These are phyloP conservation scores for Conchocele bisecta DNA, from an alignment of 2,888 invertebrate genomes.

Conservation along the genomic window DNA sequence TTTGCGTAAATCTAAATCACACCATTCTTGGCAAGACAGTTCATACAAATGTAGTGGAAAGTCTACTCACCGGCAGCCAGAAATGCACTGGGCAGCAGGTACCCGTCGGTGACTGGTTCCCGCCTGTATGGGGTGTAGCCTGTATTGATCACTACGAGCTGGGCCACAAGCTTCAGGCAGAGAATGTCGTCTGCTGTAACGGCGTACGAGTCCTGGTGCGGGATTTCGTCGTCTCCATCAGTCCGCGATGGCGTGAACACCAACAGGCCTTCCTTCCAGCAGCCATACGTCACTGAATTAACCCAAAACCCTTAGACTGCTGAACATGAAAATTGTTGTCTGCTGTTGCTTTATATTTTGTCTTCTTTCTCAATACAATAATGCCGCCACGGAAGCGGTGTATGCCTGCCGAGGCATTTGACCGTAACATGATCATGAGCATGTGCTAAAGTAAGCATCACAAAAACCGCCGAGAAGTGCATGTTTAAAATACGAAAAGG, in stretches of 20 bases:
- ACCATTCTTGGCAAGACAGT: too few relatives aligned
- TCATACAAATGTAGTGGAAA: neutral
- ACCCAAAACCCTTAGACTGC: neutral
- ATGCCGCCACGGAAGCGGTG: too few relatives aligned
- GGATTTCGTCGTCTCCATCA: conserved; percentile 47
- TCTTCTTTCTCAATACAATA: too few relatives aligned
- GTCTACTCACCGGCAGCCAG: conserved; percentile 69
- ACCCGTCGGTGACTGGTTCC: conserved; percentile 50
- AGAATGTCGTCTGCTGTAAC: conserved; percentile 75
- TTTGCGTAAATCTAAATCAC: too few relatives aligned
- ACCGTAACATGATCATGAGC: too few relatives aligned
- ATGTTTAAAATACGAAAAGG: too few relatives aligned
- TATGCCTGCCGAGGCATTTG: too few relatives aligned
- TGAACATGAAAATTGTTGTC: neutral
- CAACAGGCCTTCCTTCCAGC: conserved; percentile 73
- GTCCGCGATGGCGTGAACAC: conserved; percentile 72
- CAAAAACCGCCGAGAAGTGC: too few relatives aligned
- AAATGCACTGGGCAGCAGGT: conserved; percentile 71
- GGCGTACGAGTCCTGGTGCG: conserved; percentile 69
- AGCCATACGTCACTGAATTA: conserved; percentile 75
- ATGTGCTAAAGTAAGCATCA: too few relatives aligned
- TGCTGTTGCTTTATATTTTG: too few relatives aligned
- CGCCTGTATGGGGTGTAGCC: conserved; percentile 69
- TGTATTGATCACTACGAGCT: conserved; percentile 77
- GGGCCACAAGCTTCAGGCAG: conserved; percentile 70